A percentile compares a stretch with the other conserved stretches of the same genome.
These are phyloP conservation scores for Rhinatrema bivittatum DNA, from an alignment of 2,797 vertebrate genomes.

Conservation along the genomic window DNA sequence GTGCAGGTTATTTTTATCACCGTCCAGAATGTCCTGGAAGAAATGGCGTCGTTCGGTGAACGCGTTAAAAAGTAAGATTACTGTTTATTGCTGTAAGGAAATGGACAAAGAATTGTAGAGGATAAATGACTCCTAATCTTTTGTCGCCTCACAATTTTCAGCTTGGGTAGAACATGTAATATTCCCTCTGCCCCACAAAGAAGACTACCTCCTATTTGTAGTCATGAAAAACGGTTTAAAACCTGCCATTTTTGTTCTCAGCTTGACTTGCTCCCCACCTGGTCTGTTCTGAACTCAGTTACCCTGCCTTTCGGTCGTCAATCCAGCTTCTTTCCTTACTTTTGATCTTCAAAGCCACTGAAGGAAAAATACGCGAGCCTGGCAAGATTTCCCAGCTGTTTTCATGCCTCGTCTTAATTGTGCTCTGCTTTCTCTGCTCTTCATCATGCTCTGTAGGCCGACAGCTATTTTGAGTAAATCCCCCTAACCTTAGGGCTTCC, in stretches of 20 bases:
- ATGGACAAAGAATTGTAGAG: too few relatives aligned
- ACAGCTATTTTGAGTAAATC: constrained; percentile 6
- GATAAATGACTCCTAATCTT: too few relatives aligned
- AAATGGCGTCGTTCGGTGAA: constrained; percentile 83
- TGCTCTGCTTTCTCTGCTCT: constrained; percentile 1
- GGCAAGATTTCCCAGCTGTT: constrained; percentile 11
- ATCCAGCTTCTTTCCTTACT: background rate
- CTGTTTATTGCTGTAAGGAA: too few relatives aligned
- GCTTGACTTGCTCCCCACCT: too few relatives aligned
- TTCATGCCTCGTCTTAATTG: constrained; percentile 8
- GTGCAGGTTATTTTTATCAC: constrained; percentile 88
- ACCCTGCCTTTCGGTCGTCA: background rate
- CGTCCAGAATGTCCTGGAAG: constrained; percentile 83
- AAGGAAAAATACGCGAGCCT: constrained; percentile 12
- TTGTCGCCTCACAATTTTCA: too few relatives aligned
- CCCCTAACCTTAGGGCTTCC: constrained; percentile 4
- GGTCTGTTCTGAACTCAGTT: background rate
- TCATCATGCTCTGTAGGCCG: constrained; percentile 5
- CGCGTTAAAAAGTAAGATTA: constrained; percentile 89
- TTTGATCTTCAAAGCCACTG: constrained; percentile 15
- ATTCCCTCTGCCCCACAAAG: too few relatives aligned
- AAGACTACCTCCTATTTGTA: too few relatives aligned
- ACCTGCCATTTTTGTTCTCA: too few relatives aligned
- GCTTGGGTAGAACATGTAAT: too few relatives aligned
- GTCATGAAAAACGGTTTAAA: too few relatives aligned